Evolutionary conservation across 2,888 invertebrate species (phyloP).

Genomic region (Lochmaea crataegi): DNA sequence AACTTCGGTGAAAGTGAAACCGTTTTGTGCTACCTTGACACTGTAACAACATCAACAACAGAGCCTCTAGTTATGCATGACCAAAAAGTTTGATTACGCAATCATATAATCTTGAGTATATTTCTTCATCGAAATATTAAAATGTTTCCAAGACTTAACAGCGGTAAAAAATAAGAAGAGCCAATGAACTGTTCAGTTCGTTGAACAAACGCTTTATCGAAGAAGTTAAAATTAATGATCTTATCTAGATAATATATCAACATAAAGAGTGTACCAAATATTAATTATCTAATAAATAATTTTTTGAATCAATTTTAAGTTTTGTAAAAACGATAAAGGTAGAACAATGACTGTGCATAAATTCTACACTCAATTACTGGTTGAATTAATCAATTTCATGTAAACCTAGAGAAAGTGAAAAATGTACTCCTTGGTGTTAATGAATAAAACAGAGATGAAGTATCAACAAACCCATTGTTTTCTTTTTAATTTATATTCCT

Average conservation of each 20-base stretch:
- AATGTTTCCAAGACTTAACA: conserved; percentile 3
- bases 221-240: no score
- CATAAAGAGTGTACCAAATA: no score
- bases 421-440: background rate
- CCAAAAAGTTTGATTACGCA: conserved; percentile 37
- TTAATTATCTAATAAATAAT: no score
- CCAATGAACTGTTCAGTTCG: background rate
- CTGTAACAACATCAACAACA: conserved; percentile 43
- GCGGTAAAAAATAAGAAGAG: background rate
- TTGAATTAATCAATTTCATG: conserved; percentile 2
- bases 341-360: background rate
- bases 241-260: no score
- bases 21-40: conserved; percentile 50
- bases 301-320: no score
- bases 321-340: background rate
- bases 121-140: conserved; percentile 23
- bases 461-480: conserved; percentile 24
- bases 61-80: conserved; percentile 37
- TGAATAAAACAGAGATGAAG: conserved; percentile 16
- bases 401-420: conserved; percentile 15
- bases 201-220: no score
- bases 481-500: conserved; percentile 31
- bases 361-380: background rate
- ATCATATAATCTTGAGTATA: conserved; percentile 28
- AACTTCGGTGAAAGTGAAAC: conserved; percentile 55